Base-by-base conservation (phyloP, 1,140 invertebrate species). In the Nautilus pompilius region DNA sequence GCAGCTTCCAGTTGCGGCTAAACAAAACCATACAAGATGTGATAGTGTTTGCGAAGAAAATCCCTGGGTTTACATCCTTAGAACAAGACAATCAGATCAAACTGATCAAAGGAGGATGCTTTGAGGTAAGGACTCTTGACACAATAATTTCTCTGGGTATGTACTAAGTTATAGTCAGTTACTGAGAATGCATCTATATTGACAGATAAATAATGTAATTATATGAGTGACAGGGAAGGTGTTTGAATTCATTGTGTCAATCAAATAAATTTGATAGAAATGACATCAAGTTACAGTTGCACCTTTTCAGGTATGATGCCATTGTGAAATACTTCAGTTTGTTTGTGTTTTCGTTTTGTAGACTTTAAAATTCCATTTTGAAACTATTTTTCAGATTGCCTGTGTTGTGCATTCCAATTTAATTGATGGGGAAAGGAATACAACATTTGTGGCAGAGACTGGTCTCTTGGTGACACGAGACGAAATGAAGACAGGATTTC, bases 61-160 rank as follows among this genome's bases (percentile, higher is more conserved):
- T 99, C 70, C 96, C 96, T 63, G 96, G 96, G 58, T 99, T 99
- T 85, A 89, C 91, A 68, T 86, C 95, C 60, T 87, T 99, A 56
- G 90, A 94, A 24, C 93, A 97, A 83, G 95, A 97, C 75, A 96
- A 99, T 80, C 95, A 98, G 84, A 94, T 99, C 70, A 96, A 93
- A 59, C 85, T 99, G 30, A 87, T 99, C 60, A 98, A 98, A 84
- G 95, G 77, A 15, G 81, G 80, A 8, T 79, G 75, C 45, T 83
- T 83, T 72, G 81, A 83, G 75, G 80, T 82, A 65, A 46, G 65
- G 6, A 13, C 3, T n/a, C n/a, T n/a, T n/a, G n/a, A n/a, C n/a
- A n/a, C n/a, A n/a, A n/a, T n/a, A n/a, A n/a, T n/a, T n/a, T n/a
- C n/a, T n/a, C n/a, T n/a, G n/a, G n/a, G n/a, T n/a, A n/a, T n/a